A percentile compares a stretch with the other conserved stretches of the same genome.
These are phyloP conservation scores for Sebastes dallii DNA, from an alignment of 2,797 vertebrate species.

Conservation along the genomic window DNA sequence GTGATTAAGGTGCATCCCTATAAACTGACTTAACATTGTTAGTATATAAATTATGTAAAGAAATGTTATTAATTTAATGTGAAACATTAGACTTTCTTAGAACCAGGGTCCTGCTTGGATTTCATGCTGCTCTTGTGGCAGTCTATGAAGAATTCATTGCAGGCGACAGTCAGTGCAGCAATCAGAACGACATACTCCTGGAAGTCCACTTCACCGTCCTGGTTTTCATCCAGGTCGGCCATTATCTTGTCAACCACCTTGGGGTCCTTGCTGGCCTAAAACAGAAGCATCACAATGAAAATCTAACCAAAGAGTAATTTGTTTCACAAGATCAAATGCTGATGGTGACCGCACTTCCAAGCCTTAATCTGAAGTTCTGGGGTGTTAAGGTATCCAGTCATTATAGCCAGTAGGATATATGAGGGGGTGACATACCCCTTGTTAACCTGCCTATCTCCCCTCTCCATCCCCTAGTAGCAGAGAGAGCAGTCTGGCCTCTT, in stretches of 20 bases:
- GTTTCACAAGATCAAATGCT: not conserved
- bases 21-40: not conserved
- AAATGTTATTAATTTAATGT: not conserved
- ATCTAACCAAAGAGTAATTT: not conserved
- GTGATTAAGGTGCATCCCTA: not conserved
- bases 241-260: slow-evolving; percentile 89
- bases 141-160: slow-evolving; percentile 91
- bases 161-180: slow-evolving; percentile 88
- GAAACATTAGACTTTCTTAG: not conserved
- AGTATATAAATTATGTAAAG: not conserved
- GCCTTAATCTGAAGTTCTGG: not conserved
- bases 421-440: no score
- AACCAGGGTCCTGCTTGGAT: fast-evolving
- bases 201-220: slow-evolving; percentile 92
- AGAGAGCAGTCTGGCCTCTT: no score
- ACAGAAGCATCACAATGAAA: not conserved
- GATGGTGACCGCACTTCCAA: not conserved
- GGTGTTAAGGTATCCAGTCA: not conserved
- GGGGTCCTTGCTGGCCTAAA: slow-evolving; percentile 84
- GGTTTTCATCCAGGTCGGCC: slow-evolving; percentile 89
- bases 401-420: not conserved
- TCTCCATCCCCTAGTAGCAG: no score
- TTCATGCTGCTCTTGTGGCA: not conserved
- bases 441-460: no score
- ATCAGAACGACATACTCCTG: slow-evolving; percentile 93